Evolutionary conservation across 2,888 invertebrate species (phyloP), one percentile per base, ranked within the genome.

Genomic region (Matsumyia berberina): DNA sequence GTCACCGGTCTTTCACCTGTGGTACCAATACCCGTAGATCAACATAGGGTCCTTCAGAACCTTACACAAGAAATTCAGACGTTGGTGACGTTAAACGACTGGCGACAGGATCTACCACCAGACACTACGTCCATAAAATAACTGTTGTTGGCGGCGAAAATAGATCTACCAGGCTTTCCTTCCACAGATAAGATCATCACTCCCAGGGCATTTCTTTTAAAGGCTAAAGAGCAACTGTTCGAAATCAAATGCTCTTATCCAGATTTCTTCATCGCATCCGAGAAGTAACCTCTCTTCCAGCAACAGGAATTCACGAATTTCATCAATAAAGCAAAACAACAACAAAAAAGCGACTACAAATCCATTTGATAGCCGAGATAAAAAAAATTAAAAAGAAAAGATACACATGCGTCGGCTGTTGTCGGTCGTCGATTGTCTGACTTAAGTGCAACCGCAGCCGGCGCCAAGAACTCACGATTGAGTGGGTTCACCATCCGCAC

Each of bases 401-500:
- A 46, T 4, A 46, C 57, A 39, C 53, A 69, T 62, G 31, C 58
- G 72, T 77, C 80, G 69, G 49, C 39, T 33, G 66, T 57, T 55
- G 72, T 76, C 79, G 60, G 66, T 35, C 73, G 66, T 29, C 29
- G 69, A 70, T 58, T 58, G 70, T 73, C 55, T 78, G 72, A 17
- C 53, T 24, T 78, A 73, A 83, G 66, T 77, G 77, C 62, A 37
- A 44, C 66, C 33, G 62, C 55, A 67, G 55, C 66, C 62, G 82
- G 82, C 82, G 82, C 82, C 82, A 83, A 42, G 72, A 37, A 60
- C 66, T 78, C 78, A 78, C 78, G 73, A 73, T 78, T 83, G 82
- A 83, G 78, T 83, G 78, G 82, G 82, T 55, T 77, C 33, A 83
- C 60, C 55, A 66, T 77, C 72, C 42, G 51, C 53, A 15, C 15